Conservation (phyloP, 2,797 vertebrate genomes). For the Oreortyx pictus region DNA sequence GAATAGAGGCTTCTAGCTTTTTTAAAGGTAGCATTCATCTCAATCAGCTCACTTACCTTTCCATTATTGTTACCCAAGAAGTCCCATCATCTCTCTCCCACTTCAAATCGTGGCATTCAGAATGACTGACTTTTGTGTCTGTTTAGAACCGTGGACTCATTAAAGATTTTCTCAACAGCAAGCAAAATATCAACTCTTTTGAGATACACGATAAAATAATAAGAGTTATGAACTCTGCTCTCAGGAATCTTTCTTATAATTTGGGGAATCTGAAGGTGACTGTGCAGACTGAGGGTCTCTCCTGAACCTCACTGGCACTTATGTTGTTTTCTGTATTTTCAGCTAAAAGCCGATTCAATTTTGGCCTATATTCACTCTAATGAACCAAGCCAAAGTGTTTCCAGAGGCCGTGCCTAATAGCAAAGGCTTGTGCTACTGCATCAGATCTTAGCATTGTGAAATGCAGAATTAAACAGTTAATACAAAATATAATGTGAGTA, state of each 20-base stretch:
- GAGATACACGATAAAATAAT: background rate
- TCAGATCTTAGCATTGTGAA: conserved; percentile 24
- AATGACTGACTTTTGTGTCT: conserved; percentile 3
- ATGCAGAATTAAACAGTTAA: conserved; percentile 58
- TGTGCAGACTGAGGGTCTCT: background rate
- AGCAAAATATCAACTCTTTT: background rate
- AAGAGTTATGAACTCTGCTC: background rate
- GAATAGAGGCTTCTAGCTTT: conserved; percentile 60
- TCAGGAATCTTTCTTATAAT: background rate
- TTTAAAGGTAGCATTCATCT: conserved; percentile 52
- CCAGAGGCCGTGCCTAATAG: background rate
- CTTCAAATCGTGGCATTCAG: conserved; percentile 17
- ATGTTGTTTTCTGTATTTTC: background rate
- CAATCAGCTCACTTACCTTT: conserved; percentile 42
- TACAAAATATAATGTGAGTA: conserved; percentile 56
- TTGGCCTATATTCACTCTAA: background rate
- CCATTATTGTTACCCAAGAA: conserved; percentile 12
- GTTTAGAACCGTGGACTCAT: background rate
- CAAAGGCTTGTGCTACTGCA: background rate
- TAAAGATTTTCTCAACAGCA: background rate
- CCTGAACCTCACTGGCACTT: background rate
- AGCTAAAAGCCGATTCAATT: conserved; percentile 3
- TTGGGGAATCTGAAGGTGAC: background rate
- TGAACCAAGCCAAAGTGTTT: background rate
- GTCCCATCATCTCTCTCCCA: background rate